Evolutionary conservation across 1,140 invertebrate genomes (phyloP).

Genomic region (Drosophila lini): DNA sequence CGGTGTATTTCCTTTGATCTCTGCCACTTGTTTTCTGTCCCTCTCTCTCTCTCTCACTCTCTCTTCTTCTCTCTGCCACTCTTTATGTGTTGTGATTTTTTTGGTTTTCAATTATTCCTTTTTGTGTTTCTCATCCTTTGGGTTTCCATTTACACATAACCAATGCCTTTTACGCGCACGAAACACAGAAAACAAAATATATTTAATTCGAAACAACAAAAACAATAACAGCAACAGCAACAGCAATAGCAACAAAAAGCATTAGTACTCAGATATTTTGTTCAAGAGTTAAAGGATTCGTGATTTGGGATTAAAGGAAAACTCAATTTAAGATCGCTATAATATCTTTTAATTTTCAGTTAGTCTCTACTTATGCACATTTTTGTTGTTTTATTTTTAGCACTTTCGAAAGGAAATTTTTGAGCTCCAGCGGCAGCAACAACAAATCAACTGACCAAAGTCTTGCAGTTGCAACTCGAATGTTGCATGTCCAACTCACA

Average conservation of each 20-base stretch:
- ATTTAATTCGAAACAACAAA: conserved; percentile 36
- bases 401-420: conserved; percentile 56
- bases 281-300: background rate
- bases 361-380: conserved; percentile 25
- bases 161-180: conserved; percentile 9
- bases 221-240: conserved; percentile 18
- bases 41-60: background rate
- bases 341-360: background rate
- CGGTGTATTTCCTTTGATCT: conserved; percentile 36
- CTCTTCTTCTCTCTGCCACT: conserved; percentile 7
- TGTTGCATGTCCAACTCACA: conserved; percentile 62
- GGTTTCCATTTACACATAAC: conserved; percentile 26
- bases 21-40: conserved; percentile 1
- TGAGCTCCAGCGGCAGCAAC: conserved; percentile 16
- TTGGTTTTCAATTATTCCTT: conserved; percentile 17
- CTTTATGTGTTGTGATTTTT: conserved; percentile 6
- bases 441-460: conserved; percentile 49
- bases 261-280: background rate
- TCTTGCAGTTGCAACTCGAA: conserved; percentile 31
- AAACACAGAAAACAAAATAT: conserved; percentile 22
- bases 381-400: conserved; percentile 15
- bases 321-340: background rate
- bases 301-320: background rate
- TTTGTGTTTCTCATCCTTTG: conserved; percentile 26
- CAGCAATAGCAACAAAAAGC: background rate